phyloP scores from a whole-genome alignment of 2,113 vertebrate species.

The Nerophis ophidion region DNA sequence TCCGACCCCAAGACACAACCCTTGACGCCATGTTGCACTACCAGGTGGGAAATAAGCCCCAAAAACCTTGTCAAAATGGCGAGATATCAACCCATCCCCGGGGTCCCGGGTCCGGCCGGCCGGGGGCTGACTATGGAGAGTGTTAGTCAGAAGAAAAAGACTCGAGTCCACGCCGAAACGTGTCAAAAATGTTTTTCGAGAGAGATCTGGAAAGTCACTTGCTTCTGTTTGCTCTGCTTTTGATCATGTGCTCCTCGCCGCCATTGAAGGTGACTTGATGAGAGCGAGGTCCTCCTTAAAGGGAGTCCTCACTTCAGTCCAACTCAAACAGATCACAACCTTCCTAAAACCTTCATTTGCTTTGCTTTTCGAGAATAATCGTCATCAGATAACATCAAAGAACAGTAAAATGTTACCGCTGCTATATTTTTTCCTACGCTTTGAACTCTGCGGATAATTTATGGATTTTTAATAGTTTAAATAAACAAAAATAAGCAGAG shows the following conservation, averaged over 20 bases:
- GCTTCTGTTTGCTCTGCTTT: constrained; percentile 22
- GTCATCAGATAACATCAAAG: no score
- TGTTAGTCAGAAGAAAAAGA: constrained; percentile 50
- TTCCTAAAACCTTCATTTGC: neutral
- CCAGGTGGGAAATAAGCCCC: neutral
- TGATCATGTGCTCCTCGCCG: neutral
- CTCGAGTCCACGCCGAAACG: constrained; percentile 17
- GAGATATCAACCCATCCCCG: constrained; percentile 37
- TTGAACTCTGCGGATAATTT: no score
- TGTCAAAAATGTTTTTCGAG: neutral
- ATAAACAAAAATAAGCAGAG: no score
- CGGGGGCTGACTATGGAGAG: constrained; percentile 36
- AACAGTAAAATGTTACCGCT: no score
- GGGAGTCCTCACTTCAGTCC: no score
- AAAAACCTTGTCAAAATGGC: constrained; percentile 1
- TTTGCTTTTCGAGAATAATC: no score
- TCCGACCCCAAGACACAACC: constrained; percentile 7
- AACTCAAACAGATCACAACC: no score
- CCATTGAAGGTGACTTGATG: neutral
- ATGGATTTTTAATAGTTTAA: no score
- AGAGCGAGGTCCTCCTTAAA: neutral
- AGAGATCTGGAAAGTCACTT: neutral
- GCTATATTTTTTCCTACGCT: no score
- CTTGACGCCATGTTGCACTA: no score
- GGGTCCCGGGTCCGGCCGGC: constrained; percentile 29